A percentile compares a stretch with the other conserved stretches of the same genome.
These are phyloP conservation scores for Pimephales promelas DNA, from an alignment of 2,113 vertebrate species.

Conservation along the genomic window DNA sequence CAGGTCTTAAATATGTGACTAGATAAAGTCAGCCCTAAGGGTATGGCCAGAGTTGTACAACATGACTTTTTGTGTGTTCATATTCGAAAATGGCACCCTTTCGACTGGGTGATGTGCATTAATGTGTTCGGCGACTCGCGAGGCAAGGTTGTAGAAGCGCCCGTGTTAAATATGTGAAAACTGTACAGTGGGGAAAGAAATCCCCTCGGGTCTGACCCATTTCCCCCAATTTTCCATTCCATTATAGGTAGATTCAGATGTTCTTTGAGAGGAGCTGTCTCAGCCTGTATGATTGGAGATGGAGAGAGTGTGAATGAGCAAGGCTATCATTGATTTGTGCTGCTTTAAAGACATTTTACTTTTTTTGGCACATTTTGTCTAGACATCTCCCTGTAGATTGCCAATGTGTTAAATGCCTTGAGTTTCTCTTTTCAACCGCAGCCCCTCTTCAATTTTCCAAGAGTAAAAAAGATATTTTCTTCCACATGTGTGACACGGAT, in stretches of 20 bases:
- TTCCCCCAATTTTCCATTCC: slow-evolving; percentile 65
- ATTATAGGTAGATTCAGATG: slow-evolving; percentile 66
- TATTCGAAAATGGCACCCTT: slow-evolving; percentile 26
- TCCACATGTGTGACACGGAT: slow-evolving; percentile 30
- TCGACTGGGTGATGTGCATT: slow-evolving; percentile 11
- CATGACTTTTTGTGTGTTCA: slow-evolving; percentile 27
- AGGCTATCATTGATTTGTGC: slow-evolving; percentile 63
- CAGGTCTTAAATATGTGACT: background rate
- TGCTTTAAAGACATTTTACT: slow-evolving; percentile 44
- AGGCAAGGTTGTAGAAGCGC: slow-evolving; percentile 37
- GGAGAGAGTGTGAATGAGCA: slow-evolving; percentile 18
- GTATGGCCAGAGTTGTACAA: background rate
- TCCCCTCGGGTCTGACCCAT: slow-evolving; percentile 48
- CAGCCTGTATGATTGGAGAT: slow-evolving; percentile 38
- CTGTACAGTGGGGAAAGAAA: slow-evolving; percentile 44
- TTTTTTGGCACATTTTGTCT: slow-evolving; percentile 48
- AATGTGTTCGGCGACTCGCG: slow-evolving; percentile 4
- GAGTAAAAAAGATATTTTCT: slow-evolving; percentile 44
- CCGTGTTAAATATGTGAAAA: slow-evolving; percentile 55
- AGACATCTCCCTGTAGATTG: slow-evolving; percentile 55
- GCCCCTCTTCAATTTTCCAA: slow-evolving; percentile 50
- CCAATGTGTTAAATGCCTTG: slow-evolving; percentile 56
- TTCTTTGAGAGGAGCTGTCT: slow-evolving; percentile 56
- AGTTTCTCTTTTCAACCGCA: slow-evolving; percentile 41
- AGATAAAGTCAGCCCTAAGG: background rate